Percentiles rank a stretch among this genome's conserved stretches.
These are phyloP conservation scores for Brachyalestes nurse DNA, from an alignment of 2,797 vertebrate genomes.

Conservation along the genomic window DNA sequence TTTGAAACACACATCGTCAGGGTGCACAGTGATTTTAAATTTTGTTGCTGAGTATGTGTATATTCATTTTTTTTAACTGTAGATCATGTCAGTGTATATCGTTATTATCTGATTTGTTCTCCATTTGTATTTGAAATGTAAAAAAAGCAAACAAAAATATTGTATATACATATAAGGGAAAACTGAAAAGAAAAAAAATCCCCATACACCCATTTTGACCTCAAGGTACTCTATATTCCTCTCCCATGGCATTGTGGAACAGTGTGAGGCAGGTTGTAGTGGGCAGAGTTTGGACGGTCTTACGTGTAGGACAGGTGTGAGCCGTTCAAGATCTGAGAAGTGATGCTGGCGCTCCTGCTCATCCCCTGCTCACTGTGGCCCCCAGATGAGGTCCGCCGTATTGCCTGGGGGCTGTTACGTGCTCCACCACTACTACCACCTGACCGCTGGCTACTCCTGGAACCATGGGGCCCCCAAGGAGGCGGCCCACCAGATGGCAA, in stretches of 20 bases:
- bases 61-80: no score
- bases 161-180: no score
- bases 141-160: no score
- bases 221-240: constrained; percentile 30
- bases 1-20: no score
- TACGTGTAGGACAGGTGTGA: constrained; percentile 98
- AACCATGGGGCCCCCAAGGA: constrained; percentile 92
- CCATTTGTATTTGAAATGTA: no score
- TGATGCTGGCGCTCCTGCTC: constrained; percentile 99
- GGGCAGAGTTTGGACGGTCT: constrained; percentile 58
- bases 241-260: constrained; percentile 18
- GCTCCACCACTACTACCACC: constrained; percentile 89
- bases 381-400: constrained; percentile 96
- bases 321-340: constrained; percentile 99
- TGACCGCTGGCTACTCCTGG: constrained; percentile 90
- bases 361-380: constrained; percentile 96
- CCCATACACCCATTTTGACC: constrained; percentile 7
- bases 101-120: no score
- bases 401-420: constrained; percentile 97
- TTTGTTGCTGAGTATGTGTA: no score
- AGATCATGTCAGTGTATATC: no score
- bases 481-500: constrained; percentile 90
- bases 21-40: no score
- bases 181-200: no score
- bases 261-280: constrained; percentile 51